Base-by-base conservation (phyloP, 2,113 vertebrate genomes). In the Enhydra lutris region DNA sequence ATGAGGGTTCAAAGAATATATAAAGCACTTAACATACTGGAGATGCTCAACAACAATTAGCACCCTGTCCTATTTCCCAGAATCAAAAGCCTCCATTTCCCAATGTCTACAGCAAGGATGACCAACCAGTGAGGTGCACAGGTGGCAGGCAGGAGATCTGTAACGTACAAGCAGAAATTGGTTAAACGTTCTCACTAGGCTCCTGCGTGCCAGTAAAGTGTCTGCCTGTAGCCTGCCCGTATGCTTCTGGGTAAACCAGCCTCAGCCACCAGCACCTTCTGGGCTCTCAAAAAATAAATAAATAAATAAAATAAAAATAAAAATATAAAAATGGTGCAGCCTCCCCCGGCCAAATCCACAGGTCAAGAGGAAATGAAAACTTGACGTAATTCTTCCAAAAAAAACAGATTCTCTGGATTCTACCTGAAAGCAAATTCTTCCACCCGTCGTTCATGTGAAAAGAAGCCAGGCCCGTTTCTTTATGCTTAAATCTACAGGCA, bases 341-440 rank as follows among this genome's bases (percentile, higher is more conserved):
- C 50, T 85, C 11, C 74, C 34, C 55, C 67, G 8, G 67, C 24
- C 63, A 89, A 93, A 93, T 20, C 23, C 79, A 93, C 47, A 95
- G 34, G n/a, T 89, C 65, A 78, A 61, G 73, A 55, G 39, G 26
- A 86, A 82, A 89, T 26, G 34, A 94, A 93, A 74, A 82, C 14
- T 14, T 36, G 63, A 80, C 42, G 55, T 3, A 21, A 14, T 34
- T 45, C 69, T 90, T 94, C 71, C 71, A 79, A 55, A 86, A 95
- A 78, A 55, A 71, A 1, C 4, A 90, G 5, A 52, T 31, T 89
- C 57, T 76, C 83, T 42, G 57, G 36, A 52, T 94, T 95, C 94
- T 93, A 89, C 36, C 15, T 39, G 45, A 96, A 96, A 96, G 59
- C 50, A 97, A 85, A 95, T 12, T 82, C 61, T 81, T 91, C 45